Percentiles rank a stretch among this genome's conserved stretches.
Evolutionary conservation across 2,888 invertebrate genomes (phyloP).

Genomic region (Pseudococcus longispinus): DNA sequence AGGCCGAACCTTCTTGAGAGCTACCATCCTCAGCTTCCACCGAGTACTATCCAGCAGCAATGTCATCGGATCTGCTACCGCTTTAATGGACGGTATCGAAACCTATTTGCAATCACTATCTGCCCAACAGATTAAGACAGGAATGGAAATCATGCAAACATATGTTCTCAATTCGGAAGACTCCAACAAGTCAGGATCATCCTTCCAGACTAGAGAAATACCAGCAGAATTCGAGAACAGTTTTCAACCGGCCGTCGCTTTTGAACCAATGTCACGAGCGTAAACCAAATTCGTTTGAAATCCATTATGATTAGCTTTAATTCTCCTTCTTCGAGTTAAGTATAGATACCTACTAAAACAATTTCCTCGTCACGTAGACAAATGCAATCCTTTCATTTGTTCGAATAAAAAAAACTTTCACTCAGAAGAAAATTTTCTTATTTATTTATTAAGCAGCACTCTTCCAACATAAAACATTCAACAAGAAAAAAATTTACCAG

Average conservation of each 20-base stretch:
- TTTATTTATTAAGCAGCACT: background rate
- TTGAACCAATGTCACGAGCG: background rate
- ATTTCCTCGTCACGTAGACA: background rate
- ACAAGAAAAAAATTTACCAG: background rate
- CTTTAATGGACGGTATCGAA: background rate
- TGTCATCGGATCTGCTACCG: background rate
- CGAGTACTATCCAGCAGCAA: background rate
- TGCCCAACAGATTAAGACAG: background rate
- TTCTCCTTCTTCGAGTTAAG: background rate
- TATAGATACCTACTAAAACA: background rate
- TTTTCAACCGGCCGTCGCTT: background rate
- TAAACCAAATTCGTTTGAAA: background rate
- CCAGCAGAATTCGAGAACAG: background rate
- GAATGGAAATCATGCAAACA: background rate
- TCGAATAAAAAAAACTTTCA: background rate
- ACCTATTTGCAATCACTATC: background rate
- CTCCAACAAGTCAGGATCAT: background rate
- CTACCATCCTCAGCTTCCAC: background rate
- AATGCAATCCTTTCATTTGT: background rate
- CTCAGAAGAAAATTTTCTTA: background rate
- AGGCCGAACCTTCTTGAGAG: background rate
- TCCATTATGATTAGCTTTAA: background rate
- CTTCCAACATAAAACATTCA: background rate
- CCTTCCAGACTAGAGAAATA: background rate
- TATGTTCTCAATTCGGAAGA: background rate